A percentile compares a stretch with the other conserved stretches of the same genome.
Evolutionary conservation across 2,888 invertebrate species (phyloP).

Genomic region (Orgyia antiqua): DNA sequence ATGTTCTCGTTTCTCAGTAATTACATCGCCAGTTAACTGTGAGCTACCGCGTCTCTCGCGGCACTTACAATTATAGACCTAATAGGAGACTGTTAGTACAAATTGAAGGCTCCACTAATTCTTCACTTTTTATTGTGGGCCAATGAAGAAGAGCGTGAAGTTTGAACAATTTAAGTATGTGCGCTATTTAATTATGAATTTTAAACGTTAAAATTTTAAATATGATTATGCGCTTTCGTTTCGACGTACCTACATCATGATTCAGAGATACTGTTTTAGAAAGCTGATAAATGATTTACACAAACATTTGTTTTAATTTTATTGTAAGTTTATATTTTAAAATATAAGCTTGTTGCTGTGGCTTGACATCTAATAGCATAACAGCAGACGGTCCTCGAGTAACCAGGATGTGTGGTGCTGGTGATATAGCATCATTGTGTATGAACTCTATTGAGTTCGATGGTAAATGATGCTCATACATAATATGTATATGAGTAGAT

Average conservation of each 20-base stretch:
- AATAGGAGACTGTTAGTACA: not conserved
- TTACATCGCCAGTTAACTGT: slow-evolving; percentile 20
- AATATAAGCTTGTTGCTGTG: too few species aligned
- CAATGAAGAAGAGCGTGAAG: slow-evolving; percentile 52
- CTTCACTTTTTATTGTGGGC: slow-evolving; percentile 25
- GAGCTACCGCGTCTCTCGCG: slow-evolving; percentile 12
- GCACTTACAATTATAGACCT: not conserved
- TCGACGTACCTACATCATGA: slow-evolving; percentile 19
- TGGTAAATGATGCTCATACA: too few species aligned
- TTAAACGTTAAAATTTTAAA: slow-evolving; percentile 29
- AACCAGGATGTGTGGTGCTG: too few species aligned
- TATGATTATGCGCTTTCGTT: slow-evolving; percentile 42
- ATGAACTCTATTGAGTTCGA: too few species aligned
- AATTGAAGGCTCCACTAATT: slow-evolving; percentile 18
- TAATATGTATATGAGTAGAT: too few species aligned
- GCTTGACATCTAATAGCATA: too few species aligned
- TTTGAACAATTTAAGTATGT: slow-evolving; percentile 39
- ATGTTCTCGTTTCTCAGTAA: slow-evolving; percentile 30
- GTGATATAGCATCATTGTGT: too few species aligned
- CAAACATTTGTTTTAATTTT: not conserved
- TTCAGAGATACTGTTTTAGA: slow-evolving; percentile 24
- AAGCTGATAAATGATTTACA: slow-evolving; percentile 13
- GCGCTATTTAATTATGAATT: slow-evolving; percentile 42
- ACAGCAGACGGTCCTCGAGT: too few species aligned
- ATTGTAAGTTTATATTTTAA: not conserved